Base-by-base conservation (phyloP, 2,888 invertebrate genomes). In the Lasioglossum lativentre region DNA sequence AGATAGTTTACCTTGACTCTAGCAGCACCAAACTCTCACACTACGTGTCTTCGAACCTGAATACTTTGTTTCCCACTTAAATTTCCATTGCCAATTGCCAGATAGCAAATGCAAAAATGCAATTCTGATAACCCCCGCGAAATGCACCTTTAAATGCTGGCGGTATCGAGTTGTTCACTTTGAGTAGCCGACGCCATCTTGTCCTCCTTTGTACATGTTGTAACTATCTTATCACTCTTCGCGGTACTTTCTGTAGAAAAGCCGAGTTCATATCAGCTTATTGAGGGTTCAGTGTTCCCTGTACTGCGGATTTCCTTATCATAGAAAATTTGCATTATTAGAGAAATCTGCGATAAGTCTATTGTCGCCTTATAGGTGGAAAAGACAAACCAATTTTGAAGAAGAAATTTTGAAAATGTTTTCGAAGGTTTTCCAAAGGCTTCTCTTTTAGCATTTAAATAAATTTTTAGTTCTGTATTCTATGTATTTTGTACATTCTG, bases 161-260 rank as follows among this genome's bases (percentile, higher is more conserved):
- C 38, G 70, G 6, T 70, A 70, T 40, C 23, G 40, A 40, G 70
- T 42, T 71, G 40, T 42, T 34, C 71, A 82, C 82, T 73, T 78
- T 73, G 72, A 80, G 75, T 79, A 72, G 83, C 76, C 80, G 80
- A 76, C 83, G 77, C 80, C 78, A 80, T 72, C 75, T 52, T 76
- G 77, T 71, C 40, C 75, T 47, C 19, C 47, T 80, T 78, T 80
- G 78, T 63, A 63, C 59, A 63, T 63, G 80, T 78, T 76, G 84
- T 34, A 77, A 87, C 83, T 81, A 77, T 73, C 85, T 87, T 89
- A 89, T 89, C 86, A 82, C 83, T 83, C 78, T 88, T 85, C 85
- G 66, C 68, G 83, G 80, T 85, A 86, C 88, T 86, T 87, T 85
- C 71, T 27, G 19, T 66, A 72, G 73, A 63, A 63, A 63, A 27